Evolutionary conservation across 1,140 invertebrate species (phyloP), one percentile per base, ranked within the genome.

Genomic region (Oryzaephilus surinamensis): DNA sequence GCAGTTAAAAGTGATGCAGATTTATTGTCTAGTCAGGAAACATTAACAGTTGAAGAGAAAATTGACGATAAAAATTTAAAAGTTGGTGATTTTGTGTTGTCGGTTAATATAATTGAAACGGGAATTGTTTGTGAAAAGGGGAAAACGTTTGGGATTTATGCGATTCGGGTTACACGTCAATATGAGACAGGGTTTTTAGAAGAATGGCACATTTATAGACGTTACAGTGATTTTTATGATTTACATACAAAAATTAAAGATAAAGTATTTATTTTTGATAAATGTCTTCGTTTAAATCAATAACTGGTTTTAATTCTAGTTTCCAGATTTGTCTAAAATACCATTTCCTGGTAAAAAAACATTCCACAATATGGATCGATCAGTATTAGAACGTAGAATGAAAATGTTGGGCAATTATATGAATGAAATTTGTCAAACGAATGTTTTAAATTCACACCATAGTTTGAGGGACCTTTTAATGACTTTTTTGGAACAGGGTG

Each of bases 161-260:
- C 88, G 1, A 76, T 95, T 12, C 75, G 82, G 15, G 88, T 94
- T 0, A 77, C 69, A 13, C 75, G 79, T 50, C 65, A 64, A 34
- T 78, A 66, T 52, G 73, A 65, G 50, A 74, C 70, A 44, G 74
- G 72, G 3, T 77, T 75, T 48, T 69, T 81, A 60, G 77, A 79
- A 58, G 72, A 73, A 29, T 86, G 83, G 83, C 83, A 86, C 50
- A 79, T 85, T 39, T 86, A 85, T 51, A 66, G 82, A 41, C 55
- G 82, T 47, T 97, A 95, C 55, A 92, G 86, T 19, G 91, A 96
- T 64, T 96, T 97, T 63, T 79, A 94, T 57, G 84, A 90, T 56
- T 66, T 95, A 5, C 77, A 90, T 55, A 69, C 74, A 51, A 77
- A 84, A 65, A 74, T 91, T 52, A 78, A 76, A 61, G 77, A 79